Evolutionary conservation across 2,113 vertebrate species (phyloP), one percentile per base, ranked within the genome.

Genomic region (Rhadina sibilatrix): DNA sequence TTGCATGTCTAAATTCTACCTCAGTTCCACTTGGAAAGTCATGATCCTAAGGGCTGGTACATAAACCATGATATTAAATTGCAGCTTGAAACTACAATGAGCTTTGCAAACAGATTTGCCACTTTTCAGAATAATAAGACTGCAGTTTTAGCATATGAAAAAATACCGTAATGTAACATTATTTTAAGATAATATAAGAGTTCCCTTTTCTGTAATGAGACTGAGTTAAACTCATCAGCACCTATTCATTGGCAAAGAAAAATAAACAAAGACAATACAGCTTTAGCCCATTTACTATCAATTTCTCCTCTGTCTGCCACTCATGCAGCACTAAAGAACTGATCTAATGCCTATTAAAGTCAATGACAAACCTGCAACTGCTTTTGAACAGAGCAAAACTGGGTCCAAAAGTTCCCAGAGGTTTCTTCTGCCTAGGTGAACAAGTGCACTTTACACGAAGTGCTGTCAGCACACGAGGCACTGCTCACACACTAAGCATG

Each of bases 311-410:
- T 82, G 23, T 68, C 61, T 76, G 42, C 27, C 53, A 61, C 53
- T 93, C 90, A 74, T 1, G 10, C 27, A 74, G 30, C 63, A 72
- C 35, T 87, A 66, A 81, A 82, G 37, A 42, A 19, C 64, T 52
- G 35, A 60, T 91, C 69, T 0, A 0, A 8, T 53, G 66, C 24
- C 42, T 68, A 12, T 89, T 94, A 91, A 85, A 95, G 75, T 90
- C 66, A 91, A 47, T 81, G 71, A 69, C 82, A 93, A 83, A 96
- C 60, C 38, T 86, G 30, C 54, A 83, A 47, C 17, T 54, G 70
- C 77, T 90, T 94, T 83, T 87, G 78, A 96, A 78, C n/a, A 83
- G 40, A 88, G n/a, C 23, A 75, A 92, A 92, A 83, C 46, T 60
- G 33, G 25, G 60, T 74, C 85, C 84, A 77, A 42, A 91, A 87